A percentile compares a stretch with the other conserved stretches of the same genome.
Conservation (phyloP, 2,113 vertebrate species). For the Entomyzon cyanotis region DNA sequence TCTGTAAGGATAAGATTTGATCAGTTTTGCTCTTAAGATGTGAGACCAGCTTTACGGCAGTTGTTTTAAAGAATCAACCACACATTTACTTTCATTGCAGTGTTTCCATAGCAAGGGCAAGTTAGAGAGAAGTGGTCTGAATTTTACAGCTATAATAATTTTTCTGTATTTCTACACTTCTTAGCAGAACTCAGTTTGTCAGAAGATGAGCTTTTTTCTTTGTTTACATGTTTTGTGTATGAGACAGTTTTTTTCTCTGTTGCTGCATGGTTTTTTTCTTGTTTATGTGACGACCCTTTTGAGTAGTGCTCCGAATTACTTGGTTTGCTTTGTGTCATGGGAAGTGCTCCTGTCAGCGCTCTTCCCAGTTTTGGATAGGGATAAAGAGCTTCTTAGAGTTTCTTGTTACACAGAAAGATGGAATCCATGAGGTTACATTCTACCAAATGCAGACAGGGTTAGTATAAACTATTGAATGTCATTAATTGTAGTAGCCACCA, state of each 20-base stretch:
- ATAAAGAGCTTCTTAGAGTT: neutral
- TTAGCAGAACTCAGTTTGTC: neutral
- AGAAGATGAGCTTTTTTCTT: neutral
- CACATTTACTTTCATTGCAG: neutral
- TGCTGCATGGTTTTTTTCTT: neutral
- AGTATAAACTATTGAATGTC: neutral
- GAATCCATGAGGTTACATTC: neutral
- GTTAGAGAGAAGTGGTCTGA: neutral
- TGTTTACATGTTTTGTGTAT: neutral
- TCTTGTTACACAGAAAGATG: neutral
- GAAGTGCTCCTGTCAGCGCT: neutral
- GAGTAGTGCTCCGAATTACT: neutral
- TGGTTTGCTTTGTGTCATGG: neutral
- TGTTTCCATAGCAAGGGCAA: neutral
- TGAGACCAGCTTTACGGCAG: neutral
- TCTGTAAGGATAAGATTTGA: neutral
- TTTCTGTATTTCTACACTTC: neutral
- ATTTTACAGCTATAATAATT: neutral
- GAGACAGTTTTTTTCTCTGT: neutral
- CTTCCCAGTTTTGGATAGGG: neutral
- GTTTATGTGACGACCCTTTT: neutral
- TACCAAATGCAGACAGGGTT: neutral
- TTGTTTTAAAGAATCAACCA: neutral
- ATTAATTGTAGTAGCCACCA: neutral
- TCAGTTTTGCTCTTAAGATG: neutral